These are phyloP conservation scores for Prinia subflava DNA, from an alignment of 2,113 vertebrate genomes.

Conservation along the genomic window DNA sequence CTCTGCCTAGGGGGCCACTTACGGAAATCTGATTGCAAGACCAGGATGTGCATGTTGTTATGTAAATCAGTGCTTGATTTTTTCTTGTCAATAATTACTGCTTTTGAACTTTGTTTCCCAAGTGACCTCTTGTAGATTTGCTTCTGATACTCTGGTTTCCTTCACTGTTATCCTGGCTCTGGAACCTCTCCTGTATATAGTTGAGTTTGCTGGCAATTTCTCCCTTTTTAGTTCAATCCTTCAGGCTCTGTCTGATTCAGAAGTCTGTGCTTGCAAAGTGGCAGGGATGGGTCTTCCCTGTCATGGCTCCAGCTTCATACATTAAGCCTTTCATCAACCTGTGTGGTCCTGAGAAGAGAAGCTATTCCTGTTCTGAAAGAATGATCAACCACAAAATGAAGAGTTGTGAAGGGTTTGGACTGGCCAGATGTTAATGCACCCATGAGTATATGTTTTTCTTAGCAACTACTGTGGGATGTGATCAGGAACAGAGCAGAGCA, in stretches of 20 bases:
- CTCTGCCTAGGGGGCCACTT: neutral
- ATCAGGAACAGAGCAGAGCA: too few species aligned
- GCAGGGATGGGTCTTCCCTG: neutral
- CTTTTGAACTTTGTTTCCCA: neutral
- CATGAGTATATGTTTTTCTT: too few species aligned
- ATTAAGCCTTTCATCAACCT: neutral
- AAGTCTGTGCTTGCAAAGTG: neutral
- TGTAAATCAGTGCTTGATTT: neutral
- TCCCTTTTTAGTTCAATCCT: neutral
- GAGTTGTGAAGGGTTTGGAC: too few species aligned
- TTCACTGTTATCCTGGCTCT: neutral
- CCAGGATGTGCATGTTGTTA: neutral
- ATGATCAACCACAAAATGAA: neutral
- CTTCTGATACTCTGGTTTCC: neutral
- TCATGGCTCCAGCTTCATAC: neutral
- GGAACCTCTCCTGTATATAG: neutral
- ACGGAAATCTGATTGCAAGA: neutral
- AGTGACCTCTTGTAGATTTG: neutral
- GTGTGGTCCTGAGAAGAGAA: neutral
- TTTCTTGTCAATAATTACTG: neutral
- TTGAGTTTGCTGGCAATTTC: neutral
- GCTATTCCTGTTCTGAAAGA: neutral
- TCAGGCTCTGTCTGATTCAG: neutral
- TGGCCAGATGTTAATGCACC: too few species aligned
- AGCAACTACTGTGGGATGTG: too few species aligned